Evolutionary conservation across 2,113 vertebrate species (phyloP).

Genomic region (Bos taurus): ARS-UCD2.0 NC_037343.1:77422001-77422500

Average conservation of each 20-base stretch:
- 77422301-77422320: background rate
- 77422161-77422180: background rate
- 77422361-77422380: constrained; percentile 41
- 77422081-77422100: rapidly evolving
- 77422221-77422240: background rate
- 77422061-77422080: background rate
- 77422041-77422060: background rate
- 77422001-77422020: background rate
- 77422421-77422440: background rate
- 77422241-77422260: background rate
- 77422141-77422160: background rate
- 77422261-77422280: background rate
- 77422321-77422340: background rate
- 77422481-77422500: background rate
- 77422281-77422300: background rate
- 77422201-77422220: background rate
- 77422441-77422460: constrained; percentile 39
- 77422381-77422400: constrained; percentile 15
- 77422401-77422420: background rate
- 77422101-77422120: background rate
- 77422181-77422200: background rate
- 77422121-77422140: background rate
- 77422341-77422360: background rate
- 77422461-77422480: constrained; percentile 10
- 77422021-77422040: background rate